Evolutionary conservation across 2,113 vertebrate species (phyloP).

Genomic region (Alligator mississippiensis): DNA sequence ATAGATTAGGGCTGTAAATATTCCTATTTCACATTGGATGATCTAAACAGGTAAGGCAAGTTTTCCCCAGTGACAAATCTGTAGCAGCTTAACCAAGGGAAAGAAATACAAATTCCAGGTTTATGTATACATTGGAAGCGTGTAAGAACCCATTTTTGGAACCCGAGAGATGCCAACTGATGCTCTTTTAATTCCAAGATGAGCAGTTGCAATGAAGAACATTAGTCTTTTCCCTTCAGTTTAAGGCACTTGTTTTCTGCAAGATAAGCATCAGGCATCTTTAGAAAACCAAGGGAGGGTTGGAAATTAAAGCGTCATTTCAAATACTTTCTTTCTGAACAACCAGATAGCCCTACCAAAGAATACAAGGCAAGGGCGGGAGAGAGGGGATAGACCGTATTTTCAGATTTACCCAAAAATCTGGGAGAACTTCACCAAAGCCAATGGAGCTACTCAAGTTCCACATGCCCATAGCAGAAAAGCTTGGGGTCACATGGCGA

Average conservation of each 20-base stretch:
- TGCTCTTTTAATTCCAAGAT: background rate
- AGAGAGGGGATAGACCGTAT: background rate
- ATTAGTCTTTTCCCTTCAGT: background rate
- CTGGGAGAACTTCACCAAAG: background rate
- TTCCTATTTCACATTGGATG: background rate
- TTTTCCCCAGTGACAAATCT: background rate
- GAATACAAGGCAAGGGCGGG: background rate
- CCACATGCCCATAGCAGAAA: background rate
- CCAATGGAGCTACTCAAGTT: background rate
- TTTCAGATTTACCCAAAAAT: background rate
- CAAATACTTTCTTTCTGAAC: background rate
- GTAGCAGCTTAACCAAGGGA: background rate
- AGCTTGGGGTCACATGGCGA: background rate
- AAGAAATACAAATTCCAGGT: background rate
- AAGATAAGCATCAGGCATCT: background rate
- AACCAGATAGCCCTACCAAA: background rate
- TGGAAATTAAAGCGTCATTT: background rate
- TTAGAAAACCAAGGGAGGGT: background rate
- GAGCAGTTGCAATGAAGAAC: background rate
- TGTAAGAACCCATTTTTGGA: background rate
- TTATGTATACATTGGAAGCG: background rate
- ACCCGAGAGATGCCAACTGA: background rate
- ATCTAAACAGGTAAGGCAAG: background rate
- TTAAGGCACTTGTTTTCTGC: background rate
- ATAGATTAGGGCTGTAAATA: background rate